Evolutionary conservation across 2,113 vertebrate species (phyloP).

Genomic region (Brachionichthys hirsutus): DNA sequence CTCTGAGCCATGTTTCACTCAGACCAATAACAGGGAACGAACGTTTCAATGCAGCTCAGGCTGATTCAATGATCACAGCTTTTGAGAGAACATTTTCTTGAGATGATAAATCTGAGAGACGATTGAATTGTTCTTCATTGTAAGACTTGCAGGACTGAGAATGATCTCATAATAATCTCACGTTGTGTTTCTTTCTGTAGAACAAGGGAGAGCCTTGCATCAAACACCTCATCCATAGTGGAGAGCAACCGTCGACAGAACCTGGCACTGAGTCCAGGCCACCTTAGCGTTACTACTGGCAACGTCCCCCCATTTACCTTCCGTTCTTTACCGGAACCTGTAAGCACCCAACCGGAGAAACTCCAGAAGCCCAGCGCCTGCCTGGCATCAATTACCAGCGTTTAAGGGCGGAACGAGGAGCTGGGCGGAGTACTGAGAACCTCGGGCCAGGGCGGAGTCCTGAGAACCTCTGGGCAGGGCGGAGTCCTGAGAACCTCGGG

Average conservation of each 20-base stretch:
- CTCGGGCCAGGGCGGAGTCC: not conserved
- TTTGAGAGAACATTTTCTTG: too few relatives aligned
- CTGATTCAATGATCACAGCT: too few relatives aligned
- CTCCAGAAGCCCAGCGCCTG: constrained; percentile 92
- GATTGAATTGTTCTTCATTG: too few relatives aligned
- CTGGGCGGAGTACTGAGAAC: not conserved
- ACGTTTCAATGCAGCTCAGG: too few relatives aligned
- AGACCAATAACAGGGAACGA: too few relatives aligned
- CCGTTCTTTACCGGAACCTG: constrained; percentile 85
- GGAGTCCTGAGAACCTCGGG: too few relatives aligned
- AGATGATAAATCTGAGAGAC: too few relatives aligned
- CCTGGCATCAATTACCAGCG: constrained; percentile 97
- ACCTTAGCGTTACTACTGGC: constrained; percentile 81
- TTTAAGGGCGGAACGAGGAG: constrained; percentile 70
- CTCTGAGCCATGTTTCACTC: too few relatives aligned
- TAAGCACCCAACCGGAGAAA: constrained; percentile 88
- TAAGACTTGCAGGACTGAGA: too few relatives aligned
- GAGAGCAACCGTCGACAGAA: constrained; percentile 97
- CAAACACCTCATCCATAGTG: constrained; percentile 97
- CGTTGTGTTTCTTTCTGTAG: constrained; percentile 65
- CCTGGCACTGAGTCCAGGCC: constrained; percentile 90
- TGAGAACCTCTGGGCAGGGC: too few relatives aligned
- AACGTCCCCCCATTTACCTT: constrained; percentile 86
- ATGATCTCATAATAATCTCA: too few relatives aligned
- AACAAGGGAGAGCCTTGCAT: constrained; percentile 97